Base-by-base conservation (phyloP, 1,140 invertebrate species). In the Protaetia brevitarsis region DNA sequence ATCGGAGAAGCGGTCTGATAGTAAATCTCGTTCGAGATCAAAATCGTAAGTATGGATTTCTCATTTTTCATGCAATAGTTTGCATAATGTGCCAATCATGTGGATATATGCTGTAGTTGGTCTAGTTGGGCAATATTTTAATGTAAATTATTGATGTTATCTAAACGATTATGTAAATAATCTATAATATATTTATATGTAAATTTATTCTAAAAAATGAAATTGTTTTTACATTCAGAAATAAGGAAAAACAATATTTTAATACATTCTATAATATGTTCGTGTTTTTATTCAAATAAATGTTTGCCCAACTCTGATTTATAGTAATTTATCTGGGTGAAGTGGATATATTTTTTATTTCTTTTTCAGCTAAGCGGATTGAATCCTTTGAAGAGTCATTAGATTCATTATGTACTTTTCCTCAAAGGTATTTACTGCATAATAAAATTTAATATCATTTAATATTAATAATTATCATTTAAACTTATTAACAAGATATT, bases 1-100 rank as follows among this genome's bases (percentile, higher is more conserved):
- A 67, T 83, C 82, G 34, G 73, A 74, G 1, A 80, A 81, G 45
- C 77, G 79, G 58, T 78, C 82, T 51, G 76, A 77, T 0, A 80
- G 82, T 37, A 78, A 80, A 61, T 78, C 75, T 65, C 76, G 81
- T 69, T 82, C 81, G 26, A 82, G 82, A 70, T 82, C 81, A 61
- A 82, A 71, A 59, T 71, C 71, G 72, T 75, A 67, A 70, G 68
- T 64, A 37, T n/a, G 21, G 45, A 16, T 67, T 29, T 3, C 8
- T 61, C 45, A 11, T 29, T 58, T 28, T 36, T 10, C 19, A 56
- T n/a, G 31, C 29, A n/a, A 3, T 56, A 3, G 16, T 23, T 30
- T 57, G 16, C 13, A 41, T 51, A 51, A 31, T 45, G 3, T 28
- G 30, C n/a, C 2, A 5, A 59, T 13, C 13, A 29, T 7, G 27